Base-by-base conservation (phyloP, 2,113 vertebrate genomes). In the Ceyx margarethae region DNA sequence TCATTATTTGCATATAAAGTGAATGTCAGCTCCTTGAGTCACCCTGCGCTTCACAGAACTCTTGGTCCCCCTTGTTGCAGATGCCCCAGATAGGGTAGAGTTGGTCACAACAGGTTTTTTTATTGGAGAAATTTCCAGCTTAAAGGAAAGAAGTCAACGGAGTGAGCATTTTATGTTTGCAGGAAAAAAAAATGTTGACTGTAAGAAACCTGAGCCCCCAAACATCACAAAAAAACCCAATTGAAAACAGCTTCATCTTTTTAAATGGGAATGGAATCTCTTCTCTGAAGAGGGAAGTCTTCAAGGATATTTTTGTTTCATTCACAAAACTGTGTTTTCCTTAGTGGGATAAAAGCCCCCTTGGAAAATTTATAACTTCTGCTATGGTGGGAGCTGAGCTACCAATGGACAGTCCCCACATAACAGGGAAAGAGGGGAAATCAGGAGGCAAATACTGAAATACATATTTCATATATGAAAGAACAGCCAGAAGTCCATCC, bases 381-480 rank as follows among this genome's bases (percentile, higher is more conserved):
- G 40, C 66, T 25, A 10, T 15, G 43, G 20, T 56, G n/a, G 42
- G 53, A 56, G 53, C 46, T 69, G 45, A 53, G 65, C 60, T 62
- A 46, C 40, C 1, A 5, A 75, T 61, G 62, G 68, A 21, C 35
- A 40, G 19, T 20, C 26, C 26, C 51, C 5, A 1, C 33, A 3
- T 61, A 45, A 31, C 13, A 21, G 17, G 45, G 12, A 54, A 58
- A 65, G 22, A 46, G 33, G 45, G 23, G 15, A 60, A 74, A 56
- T 45, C 50, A 40, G 20, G 61, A 18, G 22, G n/a, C 20, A 83
- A 61, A n/a, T 42, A 45, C 65, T 6, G 33, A 54, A 77, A 62
- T 56, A 35, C 1, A 0, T 42, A 12, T 31, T 6, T n/a, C 18
- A 1, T 23, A 42, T 3, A 3, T 28, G 28, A 22, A 5, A n/a